Percentiles rank a stretch among this genome's conserved stretches.
These are phyloP conservation scores for Cosmorhoe ocellata DNA, from an alignment of 2,888 invertebrate genomes.

Conservation along the genomic window DNA sequence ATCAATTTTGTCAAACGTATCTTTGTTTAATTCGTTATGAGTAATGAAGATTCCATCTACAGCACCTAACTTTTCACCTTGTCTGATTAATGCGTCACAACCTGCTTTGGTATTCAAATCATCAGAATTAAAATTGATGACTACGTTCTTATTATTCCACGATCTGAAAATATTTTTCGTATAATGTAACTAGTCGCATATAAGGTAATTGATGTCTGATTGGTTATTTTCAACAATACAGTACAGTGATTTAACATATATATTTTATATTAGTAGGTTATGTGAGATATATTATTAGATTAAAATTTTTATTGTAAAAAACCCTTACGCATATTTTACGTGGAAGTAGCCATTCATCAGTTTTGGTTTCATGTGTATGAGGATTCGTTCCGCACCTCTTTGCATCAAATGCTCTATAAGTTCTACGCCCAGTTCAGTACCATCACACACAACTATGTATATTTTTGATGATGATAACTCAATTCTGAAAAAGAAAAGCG, in stretches of 20 bases:
- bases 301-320: background rate
- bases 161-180: slow-evolving; percentile 17
- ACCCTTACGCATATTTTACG: slow-evolving; percentile 25
- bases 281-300: too few species aligned
- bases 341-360: slow-evolving; percentile 22
- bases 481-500: slow-evolving; percentile 15
- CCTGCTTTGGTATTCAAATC: slow-evolving; percentile 14
- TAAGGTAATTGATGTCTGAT: too few species aligned
- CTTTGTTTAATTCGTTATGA: background rate
- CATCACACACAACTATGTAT: slow-evolving; percentile 25
- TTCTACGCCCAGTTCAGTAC: slow-evolving; percentile 23
- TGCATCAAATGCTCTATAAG: slow-evolving; percentile 24
- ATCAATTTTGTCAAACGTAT: background rate
- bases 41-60: slow-evolving; percentile 28
- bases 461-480: background rate
- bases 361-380: slow-evolving; percentile 16
- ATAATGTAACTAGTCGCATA: too few species aligned
- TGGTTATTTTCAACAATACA: too few species aligned
- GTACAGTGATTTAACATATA: too few species aligned
- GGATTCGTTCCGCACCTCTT: slow-evolving; percentile 19
- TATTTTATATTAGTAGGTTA: too few species aligned
- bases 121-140: slow-evolving; percentile 13
- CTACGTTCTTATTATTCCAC: slow-evolving; percentile 20
- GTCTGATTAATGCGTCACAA: slow-evolving; percentile 13
- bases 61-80: slow-evolving; percentile 11